Conservation (phyloP, 2,888 invertebrate species). For the Hirtodrosophila alboralis region DNA sequence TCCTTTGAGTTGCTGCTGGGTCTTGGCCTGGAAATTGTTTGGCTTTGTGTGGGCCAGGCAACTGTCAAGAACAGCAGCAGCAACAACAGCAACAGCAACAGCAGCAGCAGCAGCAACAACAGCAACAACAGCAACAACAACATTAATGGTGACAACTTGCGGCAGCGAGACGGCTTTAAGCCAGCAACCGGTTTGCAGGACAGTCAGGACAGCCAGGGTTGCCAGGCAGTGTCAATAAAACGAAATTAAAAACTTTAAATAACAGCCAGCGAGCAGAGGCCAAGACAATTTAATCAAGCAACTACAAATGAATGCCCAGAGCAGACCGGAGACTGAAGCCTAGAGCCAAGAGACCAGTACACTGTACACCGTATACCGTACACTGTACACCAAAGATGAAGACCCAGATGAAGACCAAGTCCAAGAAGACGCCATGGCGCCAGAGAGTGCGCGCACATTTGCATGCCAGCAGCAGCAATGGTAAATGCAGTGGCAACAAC, state of each 20-base stretch:
- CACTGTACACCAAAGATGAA: slow-evolving; percentile 20
- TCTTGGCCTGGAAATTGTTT: slow-evolving; percentile 30
- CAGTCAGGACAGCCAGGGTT: slow-evolving; percentile 3
- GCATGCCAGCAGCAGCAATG: slow-evolving; percentile 57
- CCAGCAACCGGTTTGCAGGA: slow-evolving; percentile 1
- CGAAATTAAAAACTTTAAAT: slow-evolving; percentile 75
- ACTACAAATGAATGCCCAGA: slow-evolving; percentile 69
- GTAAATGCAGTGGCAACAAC: slow-evolving; percentile 19
- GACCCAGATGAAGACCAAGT: slow-evolving; percentile 25
- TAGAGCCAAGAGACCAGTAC: slow-evolving; percentile 6
- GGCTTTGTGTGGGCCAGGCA: slow-evolving; percentile 47
- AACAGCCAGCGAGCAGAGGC: slow-evolving; percentile 42
- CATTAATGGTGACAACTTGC: slow-evolving; percentile 39
- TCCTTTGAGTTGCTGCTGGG: slow-evolving; percentile 15
- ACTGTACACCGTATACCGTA: slow-evolving; percentile 5
- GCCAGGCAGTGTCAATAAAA: slow-evolving; percentile 68
- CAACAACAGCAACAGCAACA: slow-evolving; percentile 7
- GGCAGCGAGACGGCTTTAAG: slow-evolving; percentile 19
- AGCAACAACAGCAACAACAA: slow-evolving; percentile 10
- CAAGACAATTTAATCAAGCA: slow-evolving; percentile 72
- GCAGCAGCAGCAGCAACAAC: slow-evolving; percentile 3
- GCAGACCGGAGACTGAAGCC: slow-evolving; percentile 15
- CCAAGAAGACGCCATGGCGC: slow-evolving; percentile 44
- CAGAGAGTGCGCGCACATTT: slow-evolving; percentile 52
- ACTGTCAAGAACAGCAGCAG: slow-evolving; percentile 48